phyloP scores from a whole-genome alignment of 2,888 invertebrate genomes.

The Drosophila lacicola region DNA sequence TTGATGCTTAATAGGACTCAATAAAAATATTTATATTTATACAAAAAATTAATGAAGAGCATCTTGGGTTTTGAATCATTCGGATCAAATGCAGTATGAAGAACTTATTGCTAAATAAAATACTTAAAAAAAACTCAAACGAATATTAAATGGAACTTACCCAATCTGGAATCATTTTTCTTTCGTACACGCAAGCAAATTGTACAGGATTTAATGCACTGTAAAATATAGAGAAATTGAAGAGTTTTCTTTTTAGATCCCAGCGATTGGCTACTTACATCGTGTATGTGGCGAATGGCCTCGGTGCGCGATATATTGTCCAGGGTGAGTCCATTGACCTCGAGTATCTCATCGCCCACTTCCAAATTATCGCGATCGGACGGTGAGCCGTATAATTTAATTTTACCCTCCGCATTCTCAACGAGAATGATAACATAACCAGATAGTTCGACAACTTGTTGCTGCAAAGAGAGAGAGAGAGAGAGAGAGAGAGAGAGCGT shows the following conservation, averaged over 20 bases:
- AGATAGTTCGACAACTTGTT: conserved; percentile 93
- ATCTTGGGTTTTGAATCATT: too few species aligned
- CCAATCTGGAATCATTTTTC: conserved; percentile 93
- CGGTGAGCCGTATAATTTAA: conserved; percentile 96
- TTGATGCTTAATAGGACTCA: too few species aligned
- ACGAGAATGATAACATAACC: conserved; percentile 98
- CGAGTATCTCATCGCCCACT: conserved; percentile 98
- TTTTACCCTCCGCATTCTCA: conserved; percentile 96
- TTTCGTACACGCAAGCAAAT: conserved; percentile 97
- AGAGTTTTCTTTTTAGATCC: too few species aligned
- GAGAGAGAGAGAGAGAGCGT: conserved; percentile 3
- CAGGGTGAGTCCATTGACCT: conserved; percentile 96
- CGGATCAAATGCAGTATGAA: not conserved
- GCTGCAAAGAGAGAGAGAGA: conserved; percentile 56
- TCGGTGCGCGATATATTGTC: conserved; percentile 96
- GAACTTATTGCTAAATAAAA: not conserved
- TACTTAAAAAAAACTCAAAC: not conserved
- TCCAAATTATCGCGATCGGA: conserved; percentile 97
- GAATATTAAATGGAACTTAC: conserved; percentile 87
- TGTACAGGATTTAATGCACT: conserved; percentile 98
- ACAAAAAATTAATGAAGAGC: too few species aligned
- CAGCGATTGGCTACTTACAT: conserved; percentile 87
- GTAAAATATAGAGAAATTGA: conserved; percentile 85
- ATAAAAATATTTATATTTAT: too few species aligned
- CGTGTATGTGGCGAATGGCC: conserved; percentile 97